Base-by-base conservation (phyloP, 2,888 invertebrate genomes). In the Xanthorhoe designata region DNA sequence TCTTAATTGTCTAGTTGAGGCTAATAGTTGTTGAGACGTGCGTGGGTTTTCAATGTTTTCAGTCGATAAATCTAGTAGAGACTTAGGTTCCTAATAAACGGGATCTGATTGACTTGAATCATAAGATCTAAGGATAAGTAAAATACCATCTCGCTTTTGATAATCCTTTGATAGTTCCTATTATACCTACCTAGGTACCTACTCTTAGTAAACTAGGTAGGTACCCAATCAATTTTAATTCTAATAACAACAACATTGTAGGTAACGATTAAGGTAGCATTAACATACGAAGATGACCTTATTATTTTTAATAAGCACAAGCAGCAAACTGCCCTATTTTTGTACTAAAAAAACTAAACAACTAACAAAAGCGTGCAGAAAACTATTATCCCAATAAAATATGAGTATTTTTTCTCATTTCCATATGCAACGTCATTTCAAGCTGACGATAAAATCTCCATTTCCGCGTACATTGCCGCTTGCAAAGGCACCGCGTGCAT, bases 401-500 rank as follows among this genome's bases (percentile, higher is more conserved):
- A 62, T 66, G 62, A 54, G 54, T 58, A 59, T 29, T 60, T 67
- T 49, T 67, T 60, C 56, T 60, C 60, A 64, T 67, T 67, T 61
- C 35, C 56, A 64, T 61, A 54, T 55, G 54, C 58, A 49, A 45
- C 60, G 60, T 66, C 55, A 38, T 57, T 59, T 52, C 49, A 55
- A 57, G 56, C 63, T 52, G 32, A 45, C 56, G 63, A 67, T 67
- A 64, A 61, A 57, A 64, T 57, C 59, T 61, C 38, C 64, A 61
- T 63, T 54, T 49, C 19, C 61, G 68, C 68, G 64, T 64, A 60
- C 54, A 58, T 64, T 68, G 57, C 61, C 64, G 68, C 68, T 64
- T 35, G 54, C 61, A 68, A 19, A 50, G 57, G 64, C 64, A 64
- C 64, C 68, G 45, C 19, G 45, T 32, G 51, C 29, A 55, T 56